phyloP scores from a whole-genome alignment of 2,113 vertebrate species.

The Sinocyclocheilus grahami region DNA sequence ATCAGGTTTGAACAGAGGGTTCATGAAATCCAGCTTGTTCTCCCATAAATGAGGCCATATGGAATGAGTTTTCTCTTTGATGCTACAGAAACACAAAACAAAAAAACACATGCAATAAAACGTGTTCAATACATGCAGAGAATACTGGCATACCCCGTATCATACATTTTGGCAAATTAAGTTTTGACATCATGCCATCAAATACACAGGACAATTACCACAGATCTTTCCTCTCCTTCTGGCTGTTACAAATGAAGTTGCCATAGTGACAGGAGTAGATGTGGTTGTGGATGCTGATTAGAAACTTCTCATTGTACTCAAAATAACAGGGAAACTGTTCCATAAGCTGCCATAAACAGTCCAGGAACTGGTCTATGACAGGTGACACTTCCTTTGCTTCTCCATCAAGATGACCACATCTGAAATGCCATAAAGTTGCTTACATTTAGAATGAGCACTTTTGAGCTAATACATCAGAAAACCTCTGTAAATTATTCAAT shows the following conservation, averaged over 20 bases:
- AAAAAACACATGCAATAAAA: neutral
- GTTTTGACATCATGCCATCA: neutral
- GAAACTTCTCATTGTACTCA: conserved; percentile 91
- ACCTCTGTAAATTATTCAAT: neutral
- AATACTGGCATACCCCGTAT: neutral
- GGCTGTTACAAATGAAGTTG: conserved; percentile 93
- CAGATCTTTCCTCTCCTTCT: conserved; percentile 84
- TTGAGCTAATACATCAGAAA: neutral
- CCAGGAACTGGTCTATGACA: conserved; percentile 91
- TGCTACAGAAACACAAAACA: conserved; percentile 66
- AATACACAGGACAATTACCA: conserved; percentile 69
- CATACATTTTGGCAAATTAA: conserved; percentile 14
- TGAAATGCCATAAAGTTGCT: conserved; percentile 59
- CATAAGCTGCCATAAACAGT: conserved; percentile 94
- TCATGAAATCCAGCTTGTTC: conserved; percentile 83
- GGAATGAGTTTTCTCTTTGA: conserved; percentile 87
- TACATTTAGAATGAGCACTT: neutral
- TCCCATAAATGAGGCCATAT: conserved; percentile 91
- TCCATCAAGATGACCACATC: conserved; percentile 87
- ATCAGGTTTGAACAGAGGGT: conserved; percentile 85
- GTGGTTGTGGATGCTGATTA: conserved; percentile 89
- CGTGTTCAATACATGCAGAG: neutral
- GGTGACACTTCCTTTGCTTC: conserved; percentile 93
- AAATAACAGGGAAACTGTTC: conserved; percentile 95
- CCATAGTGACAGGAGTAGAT: conserved; percentile 94